Base-by-base conservation (phyloP, 2,797 vertebrate genomes). In the Enteromius anoplus region DNA sequence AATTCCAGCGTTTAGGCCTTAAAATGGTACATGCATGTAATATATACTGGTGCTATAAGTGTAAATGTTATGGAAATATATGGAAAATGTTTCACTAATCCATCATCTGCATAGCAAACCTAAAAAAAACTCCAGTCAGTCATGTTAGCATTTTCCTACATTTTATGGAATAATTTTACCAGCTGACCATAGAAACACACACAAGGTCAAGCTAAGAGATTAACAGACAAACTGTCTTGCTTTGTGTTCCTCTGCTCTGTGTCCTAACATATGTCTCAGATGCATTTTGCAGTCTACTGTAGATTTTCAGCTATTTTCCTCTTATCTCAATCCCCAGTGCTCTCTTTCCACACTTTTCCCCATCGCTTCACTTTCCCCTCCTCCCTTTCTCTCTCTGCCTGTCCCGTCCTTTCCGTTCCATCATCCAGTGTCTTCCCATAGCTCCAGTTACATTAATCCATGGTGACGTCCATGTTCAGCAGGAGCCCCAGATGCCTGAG, bases 391-490 rank as follows among this genome's bases (percentile, higher is more conserved):
- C 69, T 64, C 19, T 37, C 2, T 78, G 68, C 60, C 37, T 77
- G 21, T 78, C 49, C 15, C 32, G 10, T 82, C 29, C 12, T 37
- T 81, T 55, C 58, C 34, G 26, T 68, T 76, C 79, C 78, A 79
- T 81, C 60, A 45, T 79, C 78, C 64, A 10, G 60, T 66, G 26
- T 78, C 81, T 62, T 77, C 75, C 62, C 72, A 75, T 55, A 82
- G 71, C 64, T 75, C 69, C 69, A 51, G 77, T 80, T 55, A 71
- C 37, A 75, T 85, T 82, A 81, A 86, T 85, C 72, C 84, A 83
- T 40, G 45, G 15, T 83, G 86, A 87, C 83, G 84, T 75, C 53
- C 71, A 12, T 75, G 78, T 80, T 85, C 60, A 84, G 79, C 81
- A 72, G 71, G 87, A 81, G 29, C 71, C 78, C 64, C 78, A 68